These are phyloP conservation scores for Drosophila varians DNA, from an alignment of 1,140 invertebrate species.

Conservation along the genomic window DNA sequence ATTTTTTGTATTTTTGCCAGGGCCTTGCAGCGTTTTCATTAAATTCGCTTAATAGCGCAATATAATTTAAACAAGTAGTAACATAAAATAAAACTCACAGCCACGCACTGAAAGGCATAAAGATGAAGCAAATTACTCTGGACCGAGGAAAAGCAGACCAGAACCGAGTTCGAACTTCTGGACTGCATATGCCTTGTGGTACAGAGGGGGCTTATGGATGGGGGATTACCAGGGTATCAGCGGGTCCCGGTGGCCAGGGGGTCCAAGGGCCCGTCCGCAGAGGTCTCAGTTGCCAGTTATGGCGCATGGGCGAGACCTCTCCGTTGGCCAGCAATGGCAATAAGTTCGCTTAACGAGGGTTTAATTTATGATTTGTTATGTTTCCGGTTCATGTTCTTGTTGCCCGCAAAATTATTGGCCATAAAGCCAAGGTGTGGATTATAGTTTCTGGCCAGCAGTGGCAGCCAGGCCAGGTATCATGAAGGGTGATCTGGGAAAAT, in stretches of 20 bases:
- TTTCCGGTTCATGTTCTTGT: constrained; percentile 80
- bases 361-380: constrained; percentile 83
- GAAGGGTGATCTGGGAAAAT: constrained; percentile 12
- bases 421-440: constrained; percentile 81
- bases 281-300: constrained; percentile 45
- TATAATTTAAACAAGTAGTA: constrained; percentile 83
- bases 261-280: not conserved
- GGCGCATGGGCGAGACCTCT: constrained; percentile 73
- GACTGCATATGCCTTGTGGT: constrained; percentile 5
- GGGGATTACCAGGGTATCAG: not conserved
- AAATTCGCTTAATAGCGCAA: constrained; percentile 83
- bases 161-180: constrained; percentile 17
- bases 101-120: constrained; percentile 74
- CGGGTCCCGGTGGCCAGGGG: not conserved
- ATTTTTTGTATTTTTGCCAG: not conserved
- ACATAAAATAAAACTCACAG: constrained; percentile 82
- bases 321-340: constrained; percentile 65
- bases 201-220: not conserved
- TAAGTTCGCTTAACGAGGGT: constrained; percentile 83
- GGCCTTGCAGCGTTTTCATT: constrained; percentile 81
- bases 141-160: constrained; percentile 18
- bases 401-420: constrained; percentile 73
- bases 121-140: constrained; percentile 71
- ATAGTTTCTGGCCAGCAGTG: constrained; percentile 58
- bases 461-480: constrained; percentile 32